Percentiles rank a stretch among this genome's conserved stretches.
phyloP scores from a whole-genome alignment of 2,888 invertebrate genomes.

The Melinopterus prodromus region DNA sequence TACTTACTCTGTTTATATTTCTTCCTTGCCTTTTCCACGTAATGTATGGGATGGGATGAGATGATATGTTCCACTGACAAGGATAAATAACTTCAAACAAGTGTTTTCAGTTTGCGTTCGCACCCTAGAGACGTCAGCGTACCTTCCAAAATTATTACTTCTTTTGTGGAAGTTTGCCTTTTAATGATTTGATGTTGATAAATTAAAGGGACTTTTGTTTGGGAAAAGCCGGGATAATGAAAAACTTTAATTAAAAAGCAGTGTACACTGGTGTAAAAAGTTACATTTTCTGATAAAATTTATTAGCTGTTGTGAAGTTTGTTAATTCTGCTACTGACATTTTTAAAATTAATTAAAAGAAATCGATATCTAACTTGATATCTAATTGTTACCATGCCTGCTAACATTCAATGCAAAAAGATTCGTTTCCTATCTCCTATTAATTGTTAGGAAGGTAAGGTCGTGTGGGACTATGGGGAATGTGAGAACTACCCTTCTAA shows the following conservation, averaged over 20 bases:
- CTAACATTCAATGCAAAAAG: no score
- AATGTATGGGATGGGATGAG: conserved; percentile 29
- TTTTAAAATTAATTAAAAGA: no score
- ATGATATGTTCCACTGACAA: conserved; percentile 35
- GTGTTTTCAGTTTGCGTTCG: conserved; percentile 22
- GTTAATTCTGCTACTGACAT: no score
- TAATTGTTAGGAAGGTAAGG: no score
- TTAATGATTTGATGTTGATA: background rate
- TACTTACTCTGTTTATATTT: conserved; percentile 31
- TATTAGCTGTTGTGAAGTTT: no score
- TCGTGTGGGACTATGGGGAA: no score
- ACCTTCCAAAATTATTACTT: conserved; percentile 39
- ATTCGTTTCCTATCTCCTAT: no score
- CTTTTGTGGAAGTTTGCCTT: background rate
- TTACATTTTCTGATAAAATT: background rate
- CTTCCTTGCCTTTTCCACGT: conserved; percentile 31
- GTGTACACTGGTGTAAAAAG: background rate
- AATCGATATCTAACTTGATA: no score
- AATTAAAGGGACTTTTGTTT: background rate
- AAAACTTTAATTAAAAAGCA: background rate
- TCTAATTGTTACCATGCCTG: no score
- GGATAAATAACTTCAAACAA: conserved; percentile 34
- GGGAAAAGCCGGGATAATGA: background rate
- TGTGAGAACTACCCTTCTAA: no score
- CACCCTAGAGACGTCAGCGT: conserved; percentile 16